Conservation (phyloP, 2,113 vertebrate species). For the Tonatia bakeri region DNA sequence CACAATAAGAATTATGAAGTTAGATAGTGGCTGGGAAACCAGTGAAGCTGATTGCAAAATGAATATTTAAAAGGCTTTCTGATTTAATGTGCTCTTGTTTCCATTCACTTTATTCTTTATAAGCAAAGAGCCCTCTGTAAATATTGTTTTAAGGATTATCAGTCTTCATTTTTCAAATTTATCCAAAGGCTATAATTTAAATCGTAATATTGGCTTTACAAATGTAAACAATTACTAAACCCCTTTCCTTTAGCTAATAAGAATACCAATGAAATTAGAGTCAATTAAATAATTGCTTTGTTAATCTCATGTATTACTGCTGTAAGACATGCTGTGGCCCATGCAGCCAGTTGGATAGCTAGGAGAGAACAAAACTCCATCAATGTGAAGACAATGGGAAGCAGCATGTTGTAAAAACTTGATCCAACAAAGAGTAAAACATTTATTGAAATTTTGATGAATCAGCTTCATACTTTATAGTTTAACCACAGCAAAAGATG, state of each 20-base stretch:
- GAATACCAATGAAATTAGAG: slow-evolving; percentile 64
- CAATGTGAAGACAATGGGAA: background rate
- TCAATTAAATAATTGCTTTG: slow-evolving; percentile 69
- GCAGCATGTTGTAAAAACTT: background rate
- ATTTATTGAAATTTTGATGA: background rate
- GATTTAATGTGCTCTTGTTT: slow-evolving; percentile 63
- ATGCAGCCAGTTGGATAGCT: background rate
- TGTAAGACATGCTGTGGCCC: background rate
- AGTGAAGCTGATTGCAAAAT: slow-evolving; percentile 51
- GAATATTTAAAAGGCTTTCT: slow-evolving; percentile 62
- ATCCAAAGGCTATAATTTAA: slow-evolving; percentile 71
- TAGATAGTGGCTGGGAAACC: slow-evolving; percentile 49
- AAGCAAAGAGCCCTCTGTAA: slow-evolving; percentile 63
- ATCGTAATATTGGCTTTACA: slow-evolving; percentile 69
- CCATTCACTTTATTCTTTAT: slow-evolving; percentile 51
- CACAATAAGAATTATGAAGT: slow-evolving; percentile 41
- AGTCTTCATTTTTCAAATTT: slow-evolving; percentile 74
- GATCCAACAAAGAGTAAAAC: background rate
- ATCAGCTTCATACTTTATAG: background rate
- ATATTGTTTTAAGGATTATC: slow-evolving; percentile 76
- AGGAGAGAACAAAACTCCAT: background rate
- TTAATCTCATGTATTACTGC: slow-evolving; percentile 61
- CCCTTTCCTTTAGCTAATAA: slow-evolving; percentile 68
- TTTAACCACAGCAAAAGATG: background rate
- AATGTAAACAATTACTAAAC: slow-evolving; percentile 71